Base-by-base conservation (phyloP, 2,888 invertebrate genomes). In the Morinoia aosen region DNA sequence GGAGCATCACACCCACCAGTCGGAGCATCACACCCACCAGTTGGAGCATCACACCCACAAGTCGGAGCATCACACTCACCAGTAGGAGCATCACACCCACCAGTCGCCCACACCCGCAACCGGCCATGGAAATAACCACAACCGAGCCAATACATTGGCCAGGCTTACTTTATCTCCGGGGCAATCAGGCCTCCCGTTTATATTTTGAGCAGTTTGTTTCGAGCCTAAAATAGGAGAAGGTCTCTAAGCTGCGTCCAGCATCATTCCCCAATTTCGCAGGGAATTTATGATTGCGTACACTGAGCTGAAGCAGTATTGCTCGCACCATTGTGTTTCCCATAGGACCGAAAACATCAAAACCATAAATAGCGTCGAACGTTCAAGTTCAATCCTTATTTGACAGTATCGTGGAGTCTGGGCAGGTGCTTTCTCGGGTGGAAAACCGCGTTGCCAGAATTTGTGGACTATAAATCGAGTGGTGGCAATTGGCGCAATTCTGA, bases 341-440 rank as follows among this genome's bases (percentile, higher is more conserved):
- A 57, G 57, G 57, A 93, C 12, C 93, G 93, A 93, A 93, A 93
- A 93, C 93, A 93, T 93, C 57, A 57, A 57, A 93, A 93, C 93
- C 93, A 93, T 93, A 93, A 93, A 93, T 93, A 93, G 93, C 16
- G 93, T 93, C 25, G 93, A 93, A 93, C 58, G 93, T 93, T 93
- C 93, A 57, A 93, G 93, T 93, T 93, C 93, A 93, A 93, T 93
- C 93, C 93, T 93, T 93, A 93, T 93, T 93, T 93, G 93, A 93
- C 93, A 93, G 93, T 93, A 93, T 93, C 93, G 93, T 57, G 57
- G 93, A 93, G 93, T 57, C 93, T 93, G 33, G 93, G 93, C 57
- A 12, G 93, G 93, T 93, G 93, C 93, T 93, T 93, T 93, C 93
- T 93, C 93, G 93, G 11, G 93, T 48, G 93, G 93, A 93, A 93